A percentile compares a stretch with the other conserved stretches of the same genome.
Evolutionary conservation across 2,797 vertebrate genomes (phyloP).

Genomic region (Allenopithecus nigroviridis): DNA sequence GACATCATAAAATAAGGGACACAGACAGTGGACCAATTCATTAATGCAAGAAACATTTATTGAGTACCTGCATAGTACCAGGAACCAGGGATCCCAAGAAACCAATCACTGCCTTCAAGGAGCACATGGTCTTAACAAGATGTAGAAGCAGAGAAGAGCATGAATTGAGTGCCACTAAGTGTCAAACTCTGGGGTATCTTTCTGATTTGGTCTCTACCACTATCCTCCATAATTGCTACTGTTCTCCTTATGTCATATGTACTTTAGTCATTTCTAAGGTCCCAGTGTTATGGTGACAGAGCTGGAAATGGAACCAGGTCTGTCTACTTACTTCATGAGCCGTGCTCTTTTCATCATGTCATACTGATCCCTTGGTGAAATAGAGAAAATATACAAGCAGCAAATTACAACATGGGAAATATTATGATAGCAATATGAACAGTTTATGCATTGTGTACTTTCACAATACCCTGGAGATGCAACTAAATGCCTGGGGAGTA

Average conservation of each 20-base stretch:
- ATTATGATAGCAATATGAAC: background rate
- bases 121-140: background rate
- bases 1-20: background rate
- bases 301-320: background rate
- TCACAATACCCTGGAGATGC: background rate
- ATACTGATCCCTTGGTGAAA: background rate
- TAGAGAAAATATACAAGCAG: background rate
- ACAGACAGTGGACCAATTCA: background rate
- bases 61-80: background rate
- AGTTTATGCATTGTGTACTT: background rate
- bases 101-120: background rate
- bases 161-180: background rate
- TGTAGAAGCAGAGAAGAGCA: background rate
- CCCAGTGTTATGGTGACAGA: background rate
- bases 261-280: background rate
- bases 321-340: background rate
- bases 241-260: background rate
- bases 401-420: slow-evolving; percentile 30
- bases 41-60: background rate
- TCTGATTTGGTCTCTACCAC: background rate
- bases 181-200: background rate
- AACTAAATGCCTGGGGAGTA: slow-evolving; percentile 49
- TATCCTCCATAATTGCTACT: background rate
- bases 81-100: background rate
- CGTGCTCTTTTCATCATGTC: background rate